phyloP scores from a whole-genome alignment of 2,888 invertebrate species.

The Thera obeliscata region DNA sequence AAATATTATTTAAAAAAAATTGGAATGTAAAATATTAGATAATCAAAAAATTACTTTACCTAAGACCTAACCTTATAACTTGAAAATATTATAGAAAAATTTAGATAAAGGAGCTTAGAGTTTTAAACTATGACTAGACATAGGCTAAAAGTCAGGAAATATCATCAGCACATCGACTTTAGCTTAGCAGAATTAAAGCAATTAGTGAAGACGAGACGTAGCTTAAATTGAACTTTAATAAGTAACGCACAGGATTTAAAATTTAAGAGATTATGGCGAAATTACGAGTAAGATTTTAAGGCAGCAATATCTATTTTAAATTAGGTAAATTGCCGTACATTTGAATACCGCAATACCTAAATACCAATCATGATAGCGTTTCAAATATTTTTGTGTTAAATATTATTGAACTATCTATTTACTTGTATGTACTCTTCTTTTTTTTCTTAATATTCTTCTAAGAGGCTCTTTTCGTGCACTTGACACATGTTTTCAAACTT shows the following conservation, averaged over 20 bases:
- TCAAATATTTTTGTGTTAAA: not conserved
- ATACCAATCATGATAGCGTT: not conserved
- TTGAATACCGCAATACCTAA: not conserved
- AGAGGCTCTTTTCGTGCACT: too few relatives aligned
- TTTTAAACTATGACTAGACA: constrained; percentile 49
- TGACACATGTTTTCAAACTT: too few relatives aligned
- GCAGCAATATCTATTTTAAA: not conserved
- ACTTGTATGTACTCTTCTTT: too few relatives aligned
- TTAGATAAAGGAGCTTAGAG: constrained; percentile 37
- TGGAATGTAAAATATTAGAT: constrained; percentile 56
- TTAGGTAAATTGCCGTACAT: not conserved
- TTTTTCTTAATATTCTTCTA: too few relatives aligned
- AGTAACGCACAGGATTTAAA: constrained; percentile 7
- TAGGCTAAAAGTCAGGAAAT: constrained; percentile 35
- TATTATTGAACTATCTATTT: too few relatives aligned
- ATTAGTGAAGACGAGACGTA: constrained; percentile 9
- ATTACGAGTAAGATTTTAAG: not conserved
- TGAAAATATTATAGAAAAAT: constrained; percentile 41
- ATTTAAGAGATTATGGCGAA: not conserved
- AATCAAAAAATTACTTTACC: constrained; percentile 52
- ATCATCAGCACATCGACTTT: constrained; percentile 32
- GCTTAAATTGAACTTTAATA: constrained; percentile 22
- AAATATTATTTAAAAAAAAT: constrained; percentile 19
- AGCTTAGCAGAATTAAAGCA: constrained; percentile 35
- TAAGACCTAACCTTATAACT: constrained; percentile 40